Evolutionary conservation across 2,888 invertebrate genomes (phyloP), one percentile per base, ranked within the genome.

Genomic region (Balanococcus diminutus): DNA sequence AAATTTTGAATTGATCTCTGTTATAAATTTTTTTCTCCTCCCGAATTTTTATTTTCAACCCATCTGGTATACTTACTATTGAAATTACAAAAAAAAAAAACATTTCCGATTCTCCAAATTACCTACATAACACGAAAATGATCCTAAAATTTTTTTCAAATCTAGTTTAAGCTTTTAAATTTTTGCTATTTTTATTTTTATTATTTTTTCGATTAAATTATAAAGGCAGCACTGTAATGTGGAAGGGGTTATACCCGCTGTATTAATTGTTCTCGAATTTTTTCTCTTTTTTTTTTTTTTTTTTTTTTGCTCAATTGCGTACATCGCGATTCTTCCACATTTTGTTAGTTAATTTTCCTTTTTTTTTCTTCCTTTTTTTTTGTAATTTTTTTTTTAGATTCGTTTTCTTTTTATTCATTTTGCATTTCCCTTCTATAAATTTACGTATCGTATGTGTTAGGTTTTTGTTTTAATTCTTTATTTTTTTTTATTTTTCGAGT

Each of bases 1-100:
- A 84, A 84, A 67, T 19, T 51, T 19, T n/a, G 22, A 67, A 67
- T 22, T 84, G 84, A 84, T 84, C 84, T 84, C 84, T 84, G 32
- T 83, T 61, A 28, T 61, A 39, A 61, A 16, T 79, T 79, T n/a
- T 79, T 22, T 1, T 79, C 75, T 28, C 36, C 75, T 32, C 36
- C 75, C 36, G 25, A 28, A 14, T 67, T 67, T 67, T 67, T 28
- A 67, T 28, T 28, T 67, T 14, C 5, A 28, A 61, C 5, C 8
- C 36, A 46, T 46, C 14, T 14, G n/a, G n/a, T n/a, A n/a, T n/a
- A n/a, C n/a, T n/a, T n/a, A n/a, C n/a, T n/a, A n/a, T n/a, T n/a
- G n/a, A n/a, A n/a, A n/a, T 36, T 8, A 8, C 36, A 36, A 36
- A 4, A 36, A 8, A 6, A 8, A 36, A 36, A 36, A 36, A 36